A percentile compares a stretch with the other conserved stretches of the same genome.
Conservation (phyloP, 2,888 invertebrate genomes). For the Acrocyrtus sp. region DNA sequence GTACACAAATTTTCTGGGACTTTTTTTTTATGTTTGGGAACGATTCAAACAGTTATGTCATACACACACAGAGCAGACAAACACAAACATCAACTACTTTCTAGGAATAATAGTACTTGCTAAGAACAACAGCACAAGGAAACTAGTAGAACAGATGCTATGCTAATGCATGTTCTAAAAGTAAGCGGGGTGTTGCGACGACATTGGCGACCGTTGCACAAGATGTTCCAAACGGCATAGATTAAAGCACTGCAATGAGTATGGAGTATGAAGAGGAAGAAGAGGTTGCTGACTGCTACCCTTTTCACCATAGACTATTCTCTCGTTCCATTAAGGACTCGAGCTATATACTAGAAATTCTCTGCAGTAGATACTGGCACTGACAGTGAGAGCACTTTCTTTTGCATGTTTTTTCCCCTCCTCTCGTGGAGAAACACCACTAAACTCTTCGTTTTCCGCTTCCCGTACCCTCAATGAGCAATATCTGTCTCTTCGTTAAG, state of each 20-base stretch:
- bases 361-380: background rate
- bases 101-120: background rate
- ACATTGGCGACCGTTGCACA: background rate
- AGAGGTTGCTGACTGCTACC: conserved; percentile 49
- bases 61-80: conserved; percentile 15
- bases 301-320: conserved; percentile 51
- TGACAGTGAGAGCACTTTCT: background rate
- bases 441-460: background rate
- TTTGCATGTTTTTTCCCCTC: conserved; percentile 22
- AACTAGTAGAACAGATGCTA: background rate
- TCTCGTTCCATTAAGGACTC: conserved; percentile 14
- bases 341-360: conserved; percentile 27
- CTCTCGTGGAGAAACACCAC: conserved; percentile 1
- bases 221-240: background rate
- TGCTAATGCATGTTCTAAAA: too few relatives aligned
- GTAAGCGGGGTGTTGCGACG: background rate
- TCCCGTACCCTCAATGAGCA: conserved; percentile 13
- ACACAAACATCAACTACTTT: background rate
- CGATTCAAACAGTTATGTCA: conserved; percentile 24
- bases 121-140: background rate
- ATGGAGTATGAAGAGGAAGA: conserved; percentile 17
- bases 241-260: background rate
- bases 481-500: background rate
- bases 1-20: too few relatives aligned
- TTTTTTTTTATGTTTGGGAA: too few relatives aligned